Base-by-base conservation (phyloP, 2,797 vertebrate genomes). In the Erethizon dorsatum region DNA sequence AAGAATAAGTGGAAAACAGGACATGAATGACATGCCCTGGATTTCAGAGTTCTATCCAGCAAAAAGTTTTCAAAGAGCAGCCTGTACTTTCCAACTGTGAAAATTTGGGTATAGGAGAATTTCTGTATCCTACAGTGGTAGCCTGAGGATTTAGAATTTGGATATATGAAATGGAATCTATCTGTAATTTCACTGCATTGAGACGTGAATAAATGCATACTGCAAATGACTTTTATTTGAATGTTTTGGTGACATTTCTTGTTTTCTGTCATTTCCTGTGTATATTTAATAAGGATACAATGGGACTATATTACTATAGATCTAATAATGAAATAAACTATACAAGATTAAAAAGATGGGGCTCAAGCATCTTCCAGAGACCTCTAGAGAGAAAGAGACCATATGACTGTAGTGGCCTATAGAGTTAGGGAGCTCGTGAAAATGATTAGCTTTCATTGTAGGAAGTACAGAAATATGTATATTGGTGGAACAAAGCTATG, bases 251-350 rank as follows among this genome's bases (percentile, higher is more conserved):
- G 33, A 18, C 79, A 69, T 52, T 26, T 84, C 28, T 91, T 65
- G 24, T 82, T 15, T 91, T 91, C 41, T 78, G 45, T 50, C 65
- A 54, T 14, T 92, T 94, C 41, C 37, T 26, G 9, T 77, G 18
- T 89, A 24, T 93, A 41, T 79, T 91, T 88, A 89, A 87, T 65
- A 90, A 75, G 79, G 47, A 92, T 2, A 77, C 18, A 92, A 17
- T n/a, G 50, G 24, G 11, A 18, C 8, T 91, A 79, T 3, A 67
- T 94, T 18, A 69, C 26, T 87, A 31, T 84, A 20, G n/a, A 57
- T 95, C 33, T 80, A 20, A 90, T 4, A 77, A 65, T 65, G 59
- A 95, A 94, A 84, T 28, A 95, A 69, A 20, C 26, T 83, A 33
- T 90, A 67, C 78, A 52, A 77, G 69, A 77, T 84, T 2, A 91